Evolutionary conservation across 2,888 invertebrate species (phyloP).

Genomic region (Eristalis arbustorum): DNA sequence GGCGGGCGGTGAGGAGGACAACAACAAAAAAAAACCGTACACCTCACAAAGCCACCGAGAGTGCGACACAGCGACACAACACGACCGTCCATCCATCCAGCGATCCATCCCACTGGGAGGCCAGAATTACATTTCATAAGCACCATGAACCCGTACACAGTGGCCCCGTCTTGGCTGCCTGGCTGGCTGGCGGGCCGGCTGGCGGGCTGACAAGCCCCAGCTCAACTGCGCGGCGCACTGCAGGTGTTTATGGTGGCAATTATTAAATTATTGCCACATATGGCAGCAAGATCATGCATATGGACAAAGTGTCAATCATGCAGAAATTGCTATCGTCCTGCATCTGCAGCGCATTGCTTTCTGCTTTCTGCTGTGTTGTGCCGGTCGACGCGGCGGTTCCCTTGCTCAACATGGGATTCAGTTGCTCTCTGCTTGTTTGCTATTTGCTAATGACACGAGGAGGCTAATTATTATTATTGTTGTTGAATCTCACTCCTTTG

Average conservation of each 20-base stretch:
- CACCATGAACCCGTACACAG: constrained; percentile 53
- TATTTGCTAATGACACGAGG: constrained; percentile 68
- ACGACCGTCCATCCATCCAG: background rate
- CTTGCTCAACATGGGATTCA: constrained; percentile 63
- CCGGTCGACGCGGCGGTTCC: constrained; percentile 17
- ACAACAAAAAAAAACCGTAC: constrained; percentile 20
- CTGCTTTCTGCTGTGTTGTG: background rate
- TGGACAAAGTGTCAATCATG: constrained; percentile 76
- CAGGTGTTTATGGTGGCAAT: constrained; percentile 70
- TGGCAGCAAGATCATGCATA: constrained; percentile 73
- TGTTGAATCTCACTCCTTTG: constrained; percentile 19
- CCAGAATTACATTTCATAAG: constrained; percentile 63
- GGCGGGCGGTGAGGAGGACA: background rate
- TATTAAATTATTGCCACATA: constrained; percentile 70
- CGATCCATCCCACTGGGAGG: constrained; percentile 65
- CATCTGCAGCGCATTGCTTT: constrained; percentile 40
- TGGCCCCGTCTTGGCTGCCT: background rate
- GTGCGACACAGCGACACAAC: constrained; percentile 43
- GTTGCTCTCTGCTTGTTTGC: constrained; percentile 62
- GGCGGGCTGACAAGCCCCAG: background rate
- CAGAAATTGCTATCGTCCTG: constrained; percentile 74
- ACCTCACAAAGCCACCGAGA: constrained; percentile 52
- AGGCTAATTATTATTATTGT: constrained; percentile 63
- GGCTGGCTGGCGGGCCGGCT: background rate
- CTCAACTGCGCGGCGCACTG: constrained; percentile 37